Evolutionary conservation across 2,113 vertebrate species (phyloP), one percentile per base, ranked within the genome.

Genomic region (Corythaixoides concolor): DNA sequence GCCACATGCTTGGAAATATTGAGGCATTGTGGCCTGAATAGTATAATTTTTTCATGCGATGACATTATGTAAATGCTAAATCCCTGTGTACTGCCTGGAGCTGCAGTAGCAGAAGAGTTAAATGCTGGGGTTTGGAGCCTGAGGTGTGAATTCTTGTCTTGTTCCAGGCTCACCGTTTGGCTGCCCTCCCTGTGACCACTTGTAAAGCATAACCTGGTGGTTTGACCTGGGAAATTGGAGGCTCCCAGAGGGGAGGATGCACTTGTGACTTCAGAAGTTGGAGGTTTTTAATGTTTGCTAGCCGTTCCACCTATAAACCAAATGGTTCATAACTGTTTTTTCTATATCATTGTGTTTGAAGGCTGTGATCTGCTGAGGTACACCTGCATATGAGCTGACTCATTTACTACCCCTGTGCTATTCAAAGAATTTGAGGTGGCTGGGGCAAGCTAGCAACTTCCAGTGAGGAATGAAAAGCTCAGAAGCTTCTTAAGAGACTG

Each of bases 101-200:
- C 15, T 82, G 77, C 67, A 79, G 94, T 15, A 79, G 69, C 39
- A 68, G 81, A 89, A 81, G 93, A 87, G 91, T 94, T 95, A 96
- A 91, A 85, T 30, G 14, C 30, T 64, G 62, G 39, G 30, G 37
- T 74, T 64, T 75, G 74, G 77, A 96, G 43, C 58, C 32, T 0
- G 62, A 93, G 94, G 88, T 91, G 74, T 87, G 87, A 96, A 88
- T 97, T 96, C 87, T 60, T 94, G 39, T 82, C 81, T 69, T 2
- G 3, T 85, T 94, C 78, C 67, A 82, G 62, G 49, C 88, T 83
- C 73, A 47, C 68, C 4, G 1, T 70, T 90, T 95, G 94, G 95
- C 93, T 75, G 80, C 64, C 30, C 43, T 91, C 77, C 2, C 5
- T 30, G 30, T 39, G 43, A 64, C 39, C 60, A 49, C 32, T 76